phyloP scores from a whole-genome alignment of 1,140 invertebrate species.

The Maconellicoccus hirsutus region DNA sequence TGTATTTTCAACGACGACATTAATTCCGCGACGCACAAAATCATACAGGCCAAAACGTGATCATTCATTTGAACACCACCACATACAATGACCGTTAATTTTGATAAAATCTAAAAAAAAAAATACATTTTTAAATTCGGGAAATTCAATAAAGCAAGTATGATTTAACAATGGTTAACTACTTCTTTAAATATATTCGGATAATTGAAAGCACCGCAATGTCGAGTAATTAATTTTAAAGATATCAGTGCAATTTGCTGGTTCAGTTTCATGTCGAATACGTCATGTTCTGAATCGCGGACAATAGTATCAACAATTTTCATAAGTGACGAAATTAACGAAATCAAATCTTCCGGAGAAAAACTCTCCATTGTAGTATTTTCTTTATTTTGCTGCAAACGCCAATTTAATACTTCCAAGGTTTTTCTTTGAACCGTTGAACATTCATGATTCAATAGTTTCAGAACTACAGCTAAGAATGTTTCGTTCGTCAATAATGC shows the following conservation, averaged over 20 bases:
- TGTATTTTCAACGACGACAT: constrained; percentile 58
- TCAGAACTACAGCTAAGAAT: constrained; percentile 61
- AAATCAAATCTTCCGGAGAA: constrained; percentile 36
- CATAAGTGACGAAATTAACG: constrained; percentile 47
- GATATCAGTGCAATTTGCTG: constrained; percentile 70
- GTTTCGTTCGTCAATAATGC: constrained; percentile 59
- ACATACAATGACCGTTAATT: constrained; percentile 16
- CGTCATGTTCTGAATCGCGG: constrained; percentile 34
- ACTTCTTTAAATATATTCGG: background rate
- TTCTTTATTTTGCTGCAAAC: constrained; percentile 50
- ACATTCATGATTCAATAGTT: constrained; percentile 54
- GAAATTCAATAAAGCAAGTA: too few species aligned
- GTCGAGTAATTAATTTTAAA: constrained; percentile 63
- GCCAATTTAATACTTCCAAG: constrained; percentile 67
- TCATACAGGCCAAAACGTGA: constrained; percentile 54
- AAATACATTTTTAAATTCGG: background rate
- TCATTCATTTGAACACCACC: constrained; percentile 33
- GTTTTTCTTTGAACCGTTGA: constrained; percentile 60
- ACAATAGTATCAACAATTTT: constrained; percentile 48
- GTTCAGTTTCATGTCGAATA: constrained; percentile 38
- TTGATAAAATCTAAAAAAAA: constrained; percentile 3
- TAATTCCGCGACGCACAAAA: constrained; percentile 71
- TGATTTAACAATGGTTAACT: too few species aligned
- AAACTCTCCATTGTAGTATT: constrained; percentile 33
- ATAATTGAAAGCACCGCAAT: constrained; percentile 40